Conservation (phyloP, 1,140 invertebrate species). For the Macrobrachium rosenbergii region DNA sequence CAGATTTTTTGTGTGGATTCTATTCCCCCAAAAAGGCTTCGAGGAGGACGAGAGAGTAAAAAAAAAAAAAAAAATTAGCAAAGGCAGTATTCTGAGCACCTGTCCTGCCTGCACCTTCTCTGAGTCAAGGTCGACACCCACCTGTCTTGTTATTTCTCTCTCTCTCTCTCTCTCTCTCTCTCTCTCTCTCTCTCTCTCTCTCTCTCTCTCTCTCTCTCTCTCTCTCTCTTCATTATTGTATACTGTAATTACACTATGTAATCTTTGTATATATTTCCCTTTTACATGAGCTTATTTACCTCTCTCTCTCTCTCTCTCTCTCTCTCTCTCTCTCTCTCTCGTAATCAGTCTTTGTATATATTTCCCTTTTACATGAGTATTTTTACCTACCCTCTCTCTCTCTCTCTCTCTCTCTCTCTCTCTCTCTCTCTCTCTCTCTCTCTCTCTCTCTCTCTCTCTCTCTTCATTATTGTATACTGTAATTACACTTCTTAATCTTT, state of each 20-base stretch:
- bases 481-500: no score
- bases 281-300: no score
- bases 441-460: no score
- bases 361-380: not conserved
- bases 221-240: not conserved
- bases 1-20: no score
- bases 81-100: not conserved
- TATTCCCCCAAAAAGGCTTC: no score
- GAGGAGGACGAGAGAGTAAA: no score
- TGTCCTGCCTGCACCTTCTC: not conserved
- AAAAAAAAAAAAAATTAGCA: no score
- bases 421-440: constrained; percentile 2
- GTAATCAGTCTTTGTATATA: no score
- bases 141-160: not conserved
- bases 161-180: constrained; percentile 20
- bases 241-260: not conserved
- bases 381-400: not conserved
- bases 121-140: not conserved
- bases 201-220: not conserved
- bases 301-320: no score
- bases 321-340: not conserved
- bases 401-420: not conserved
- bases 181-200: constrained; percentile 12
- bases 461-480: no score
- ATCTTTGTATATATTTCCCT: no score